These are phyloP conservation scores for Huso huso DNA, from an alignment of 2,797 vertebrate species.

Conservation along the genomic window DNA sequence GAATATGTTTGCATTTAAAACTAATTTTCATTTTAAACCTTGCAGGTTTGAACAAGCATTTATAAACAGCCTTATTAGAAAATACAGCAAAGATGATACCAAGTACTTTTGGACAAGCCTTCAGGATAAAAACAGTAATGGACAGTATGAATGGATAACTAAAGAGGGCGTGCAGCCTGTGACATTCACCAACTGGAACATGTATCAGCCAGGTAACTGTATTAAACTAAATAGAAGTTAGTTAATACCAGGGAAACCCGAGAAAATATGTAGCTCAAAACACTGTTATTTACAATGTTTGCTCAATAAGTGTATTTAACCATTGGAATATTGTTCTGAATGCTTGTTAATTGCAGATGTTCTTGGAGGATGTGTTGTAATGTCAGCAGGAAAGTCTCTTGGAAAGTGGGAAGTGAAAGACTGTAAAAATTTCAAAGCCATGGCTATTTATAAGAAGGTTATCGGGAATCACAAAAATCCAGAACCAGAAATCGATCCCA, in stretches of 20 bases:
- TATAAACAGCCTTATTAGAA: constrained; percentile 74
- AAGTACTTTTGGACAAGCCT: constrained; percentile 85
- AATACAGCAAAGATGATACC: constrained; percentile 47
- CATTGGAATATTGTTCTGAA: too few relatives aligned
- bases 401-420: constrained; percentile 82
- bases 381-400: constrained; percentile 63
- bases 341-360: constrained; percentile 45
- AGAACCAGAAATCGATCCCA: constrained; percentile 51
- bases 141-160: constrained; percentile 77
- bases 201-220: constrained; percentile 61
- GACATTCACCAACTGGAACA: constrained; percentile 80
- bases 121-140: constrained; percentile 61
- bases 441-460: constrained; percentile 76
- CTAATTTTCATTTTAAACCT: not conserved
- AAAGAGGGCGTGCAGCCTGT: constrained; percentile 42
- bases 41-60: constrained; percentile 90
- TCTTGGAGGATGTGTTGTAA: constrained; percentile 70
- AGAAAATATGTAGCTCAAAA: too few relatives aligned
- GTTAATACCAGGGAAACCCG: too few relatives aligned
- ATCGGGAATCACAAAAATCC: constrained; percentile 43
- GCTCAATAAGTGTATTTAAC: too few relatives aligned
- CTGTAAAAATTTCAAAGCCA: constrained; percentile 74
- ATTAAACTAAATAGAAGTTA: too few relatives aligned
- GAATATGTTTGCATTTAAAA: too few relatives aligned
- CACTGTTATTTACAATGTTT: too few relatives aligned